These are phyloP conservation scores for Caenorhabditis sp. DNA, from an alignment of 2,888 invertebrate genomes.

Conservation along the genomic window DNA sequence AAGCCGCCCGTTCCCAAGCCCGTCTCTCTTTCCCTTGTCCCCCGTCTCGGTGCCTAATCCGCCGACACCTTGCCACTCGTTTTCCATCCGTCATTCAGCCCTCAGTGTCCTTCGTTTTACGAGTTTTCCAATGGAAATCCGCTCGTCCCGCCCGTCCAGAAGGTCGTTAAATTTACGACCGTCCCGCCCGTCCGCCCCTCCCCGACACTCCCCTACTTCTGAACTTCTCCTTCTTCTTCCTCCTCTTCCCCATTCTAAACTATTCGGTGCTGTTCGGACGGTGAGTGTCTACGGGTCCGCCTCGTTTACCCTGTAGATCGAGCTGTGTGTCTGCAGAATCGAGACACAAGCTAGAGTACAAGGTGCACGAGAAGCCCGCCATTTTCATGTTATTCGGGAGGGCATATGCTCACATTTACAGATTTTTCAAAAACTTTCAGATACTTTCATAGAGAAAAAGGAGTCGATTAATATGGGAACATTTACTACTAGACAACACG, in stretches of 20 bases:
- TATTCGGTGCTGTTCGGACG: neutral
- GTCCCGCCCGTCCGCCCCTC: constrained; percentile 47
- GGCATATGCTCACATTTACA: too few species aligned
- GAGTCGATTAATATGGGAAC: too few species aligned
- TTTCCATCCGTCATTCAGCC: constrained; percentile 23
- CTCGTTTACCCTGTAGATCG: constrained; percentile 61
- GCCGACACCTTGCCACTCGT: neutral
- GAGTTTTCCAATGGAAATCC: constrained; percentile 55
- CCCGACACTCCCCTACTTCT: constrained; percentile 24
- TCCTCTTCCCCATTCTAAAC: neutral
- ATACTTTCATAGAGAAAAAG: too few species aligned
- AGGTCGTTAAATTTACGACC: constrained; percentile 58
- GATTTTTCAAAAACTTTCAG: too few species aligned
- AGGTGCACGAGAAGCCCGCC: constrained; percentile 55
- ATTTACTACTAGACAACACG: too few species aligned
- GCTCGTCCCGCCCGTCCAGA: constrained; percentile 44
- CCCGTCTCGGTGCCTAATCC: too few species aligned
- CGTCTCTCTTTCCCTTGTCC: too few species aligned
- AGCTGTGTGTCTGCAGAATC: constrained; percentile 51
- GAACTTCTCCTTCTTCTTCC: constrained; percentile 14
- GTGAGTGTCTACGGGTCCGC: neutral
- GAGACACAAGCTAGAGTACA: constrained; percentile 53
- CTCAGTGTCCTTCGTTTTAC: constrained; percentile 53
- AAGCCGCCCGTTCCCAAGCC: too few species aligned
- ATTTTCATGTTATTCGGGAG: too few species aligned